Conservation (phyloP, 2,113 vertebrate species). For the Corythaixoides concolor region DNA sequence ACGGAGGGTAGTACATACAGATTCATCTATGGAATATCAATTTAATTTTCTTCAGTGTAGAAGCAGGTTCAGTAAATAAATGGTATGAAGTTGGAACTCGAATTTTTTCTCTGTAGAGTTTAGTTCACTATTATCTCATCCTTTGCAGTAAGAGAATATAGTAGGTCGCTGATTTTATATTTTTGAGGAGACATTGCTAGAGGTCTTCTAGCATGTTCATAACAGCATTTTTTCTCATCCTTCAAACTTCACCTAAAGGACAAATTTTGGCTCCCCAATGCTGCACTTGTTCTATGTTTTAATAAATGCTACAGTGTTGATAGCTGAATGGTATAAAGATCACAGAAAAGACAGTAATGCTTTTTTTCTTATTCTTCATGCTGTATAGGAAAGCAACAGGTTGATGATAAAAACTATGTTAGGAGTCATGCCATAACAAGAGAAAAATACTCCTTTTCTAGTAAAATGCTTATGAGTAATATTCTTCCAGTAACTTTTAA, state of each 20-base stretch:
- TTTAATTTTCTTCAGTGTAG: not conserved
- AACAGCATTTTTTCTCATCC: not conserved
- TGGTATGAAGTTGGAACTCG: not conserved
- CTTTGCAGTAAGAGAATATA: not conserved
- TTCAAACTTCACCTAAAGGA: not conserved
- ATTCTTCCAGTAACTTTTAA: not conserved
- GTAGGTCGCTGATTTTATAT: not conserved
- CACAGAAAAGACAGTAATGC: not conserved
- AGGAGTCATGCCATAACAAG: not conserved
- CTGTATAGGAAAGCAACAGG: not conserved
- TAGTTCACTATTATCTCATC: not conserved
- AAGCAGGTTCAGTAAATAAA: not conserved
- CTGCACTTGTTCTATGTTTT: not conserved
- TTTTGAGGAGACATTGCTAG: not conserved
- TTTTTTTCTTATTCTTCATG: not conserved
- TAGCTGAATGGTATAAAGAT: not conserved
- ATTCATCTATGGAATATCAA: not conserved
- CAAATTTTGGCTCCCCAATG: not conserved
- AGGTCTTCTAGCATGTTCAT: not conserved
- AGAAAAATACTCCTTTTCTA: not conserved
- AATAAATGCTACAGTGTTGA: not conserved
- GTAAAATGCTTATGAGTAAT: not conserved
- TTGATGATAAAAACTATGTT: not conserved
- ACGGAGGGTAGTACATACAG: not conserved
- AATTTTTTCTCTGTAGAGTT: not conserved